Conservation (phyloP, 1,140 invertebrate genomes). For the Trissolcus basalis region DNA sequence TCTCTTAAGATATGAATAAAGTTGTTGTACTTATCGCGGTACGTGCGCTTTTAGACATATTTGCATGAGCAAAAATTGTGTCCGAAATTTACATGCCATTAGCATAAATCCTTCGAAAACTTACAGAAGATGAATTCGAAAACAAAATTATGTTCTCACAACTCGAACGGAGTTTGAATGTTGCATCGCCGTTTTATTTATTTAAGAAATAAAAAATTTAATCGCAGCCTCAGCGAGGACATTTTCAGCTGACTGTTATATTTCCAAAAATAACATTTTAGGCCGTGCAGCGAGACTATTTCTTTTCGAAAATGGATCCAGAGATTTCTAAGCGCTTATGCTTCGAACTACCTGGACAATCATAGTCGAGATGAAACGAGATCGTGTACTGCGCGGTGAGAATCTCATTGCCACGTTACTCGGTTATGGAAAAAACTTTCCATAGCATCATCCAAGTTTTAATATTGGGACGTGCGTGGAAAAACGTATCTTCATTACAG, state of each 20-base stretch:
- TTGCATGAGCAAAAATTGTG: conserved; percentile 19
- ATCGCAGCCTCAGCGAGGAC: conserved; percentile 8
- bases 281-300: conserved; percentile 20
- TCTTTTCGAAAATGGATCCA: conserved; percentile 16
- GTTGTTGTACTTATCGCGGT: neutral
- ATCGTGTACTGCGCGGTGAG: conserved; percentile 4
- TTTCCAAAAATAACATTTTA: conserved; percentile 26
- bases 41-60: conserved; percentile 3
- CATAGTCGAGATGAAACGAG: conserved; percentile 35
- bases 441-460: conserved; percentile 30
- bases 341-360: conserved; percentile 35
- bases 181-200: too few species aligned
- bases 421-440: conserved; percentile 41
- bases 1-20: too few species aligned
- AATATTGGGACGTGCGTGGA: conserved; percentile 49
- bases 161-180: neutral
- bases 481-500: conserved; percentile 41
- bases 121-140: conserved; percentile 1
- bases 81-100: conserved; percentile 7
- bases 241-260: neutral
- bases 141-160: conserved; percentile 1
- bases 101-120: neutral
- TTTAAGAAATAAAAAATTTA: neutral
- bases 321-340: conserved; percentile 33
- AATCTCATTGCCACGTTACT: conserved; percentile 41